Evolutionary conservation across 92 coral and sea anemone genomes (phyloP).

Genomic region (Anthopleura xanthogrammica): DNA sequence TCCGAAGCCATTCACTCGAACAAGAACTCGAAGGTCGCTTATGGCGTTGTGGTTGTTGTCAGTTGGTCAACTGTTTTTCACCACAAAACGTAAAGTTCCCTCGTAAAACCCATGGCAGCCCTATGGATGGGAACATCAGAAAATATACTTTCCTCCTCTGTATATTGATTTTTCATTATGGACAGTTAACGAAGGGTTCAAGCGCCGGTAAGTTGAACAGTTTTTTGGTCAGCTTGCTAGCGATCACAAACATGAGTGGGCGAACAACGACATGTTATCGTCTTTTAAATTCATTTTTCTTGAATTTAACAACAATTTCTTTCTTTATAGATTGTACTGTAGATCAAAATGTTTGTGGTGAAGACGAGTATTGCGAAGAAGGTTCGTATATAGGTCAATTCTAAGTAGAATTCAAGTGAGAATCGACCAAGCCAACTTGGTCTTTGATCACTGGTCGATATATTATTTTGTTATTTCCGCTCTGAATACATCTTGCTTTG

Average conservation of each 20-base stretch:
- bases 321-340: constrained; percentile 20
- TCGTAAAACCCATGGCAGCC: constrained; percentile 71
- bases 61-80: constrained; percentile 28
- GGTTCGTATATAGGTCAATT: constrained; percentile 22
- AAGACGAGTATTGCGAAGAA: constrained; percentile 53
- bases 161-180: constrained; percentile 50
- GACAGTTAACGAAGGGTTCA: constrained; percentile 63
- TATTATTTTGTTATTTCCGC: constrained; percentile 11
- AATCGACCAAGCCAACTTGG: constrained; percentile 15
- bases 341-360: constrained; percentile 31
- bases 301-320: constrained; percentile 11
- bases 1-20: constrained; percentile 20
- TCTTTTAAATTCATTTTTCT: neutral
- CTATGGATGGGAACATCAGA: constrained; percentile 73
- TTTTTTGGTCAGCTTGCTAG: constrained; percentile 12
- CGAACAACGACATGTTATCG: constrained; percentile 26
- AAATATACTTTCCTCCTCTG: constrained; percentile 45
- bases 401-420: neutral
- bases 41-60: constrained; percentile 40
- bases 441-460: constrained; percentile 7
- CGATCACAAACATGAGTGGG: constrained; percentile 33
- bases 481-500: neutral
- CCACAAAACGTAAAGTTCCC: constrained; percentile 33
- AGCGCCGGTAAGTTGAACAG: constrained; percentile 65
- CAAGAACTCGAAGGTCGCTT: constrained; percentile 42